Conservation (phyloP, 1,140 invertebrate species). For the Tetramorium simillimum region DNA sequence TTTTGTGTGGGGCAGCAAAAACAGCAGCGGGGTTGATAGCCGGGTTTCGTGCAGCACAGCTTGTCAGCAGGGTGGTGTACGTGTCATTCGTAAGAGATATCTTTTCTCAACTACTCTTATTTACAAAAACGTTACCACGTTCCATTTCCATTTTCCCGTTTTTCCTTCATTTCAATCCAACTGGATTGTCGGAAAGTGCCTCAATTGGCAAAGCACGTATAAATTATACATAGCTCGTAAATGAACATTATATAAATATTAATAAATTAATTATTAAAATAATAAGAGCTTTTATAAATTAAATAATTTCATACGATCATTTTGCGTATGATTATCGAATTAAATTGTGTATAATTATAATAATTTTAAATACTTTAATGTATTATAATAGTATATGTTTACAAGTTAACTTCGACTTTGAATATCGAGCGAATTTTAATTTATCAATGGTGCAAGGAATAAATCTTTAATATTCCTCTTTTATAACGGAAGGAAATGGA, state of each 20-base stretch:
- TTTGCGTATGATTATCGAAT: not conserved
- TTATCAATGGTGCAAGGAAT: not conserved
- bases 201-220: not conserved
- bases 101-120: conserved; percentile 82
- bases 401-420: not conserved
- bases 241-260: no score
- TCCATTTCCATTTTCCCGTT: conserved; percentile 69
- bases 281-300: not conserved
- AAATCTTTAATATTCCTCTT: conserved; percentile 13
- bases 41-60: conserved; percentile 86
- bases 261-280: no score
- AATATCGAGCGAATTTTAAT: not conserved
- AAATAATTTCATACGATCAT: not conserved
- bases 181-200: not conserved
- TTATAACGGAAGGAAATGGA: conserved; percentile 66
- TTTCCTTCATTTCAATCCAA: not conserved
- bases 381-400: not conserved
- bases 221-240: not conserved
- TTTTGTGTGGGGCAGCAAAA: conserved; percentile 84
- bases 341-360: not conserved
- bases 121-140: conserved; percentile 78
- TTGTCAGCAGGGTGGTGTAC: conserved; percentile 86
- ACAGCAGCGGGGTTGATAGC: conserved; percentile 85
- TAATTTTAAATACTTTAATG: not conserved
- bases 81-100: conserved; percentile 83